Conservation (phyloP, 2,113 vertebrate species). For the Turnix velox region DNA sequence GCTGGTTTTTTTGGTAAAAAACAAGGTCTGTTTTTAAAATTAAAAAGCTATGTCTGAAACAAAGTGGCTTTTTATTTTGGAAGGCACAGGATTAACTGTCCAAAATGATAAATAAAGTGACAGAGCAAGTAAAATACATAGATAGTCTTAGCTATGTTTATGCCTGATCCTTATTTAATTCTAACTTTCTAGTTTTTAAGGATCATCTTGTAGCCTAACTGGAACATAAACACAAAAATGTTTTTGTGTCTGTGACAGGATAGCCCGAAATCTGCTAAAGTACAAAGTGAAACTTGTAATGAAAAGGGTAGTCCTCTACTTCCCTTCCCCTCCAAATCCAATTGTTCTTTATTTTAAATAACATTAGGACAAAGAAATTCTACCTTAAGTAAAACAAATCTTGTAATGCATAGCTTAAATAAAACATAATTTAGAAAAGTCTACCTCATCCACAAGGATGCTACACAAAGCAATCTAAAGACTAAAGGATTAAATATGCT, state of each 20-base stretch:
- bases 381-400: background rate
- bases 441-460: background rate
- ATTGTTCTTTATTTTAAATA: background rate
- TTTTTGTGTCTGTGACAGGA: background rate
- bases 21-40: slow-evolving; percentile 27
- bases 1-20: background rate
- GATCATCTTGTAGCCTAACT: background rate
- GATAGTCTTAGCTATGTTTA: background rate
- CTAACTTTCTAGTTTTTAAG: background rate
- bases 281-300: background rate
- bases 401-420: background rate
- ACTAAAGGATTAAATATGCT: background rate
- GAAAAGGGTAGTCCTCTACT: background rate
- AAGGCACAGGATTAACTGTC: background rate
- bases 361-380: background rate
- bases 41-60: background rate
- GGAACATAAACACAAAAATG: background rate
- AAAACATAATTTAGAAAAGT: background rate
- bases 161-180: background rate
- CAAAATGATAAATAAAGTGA: background rate
- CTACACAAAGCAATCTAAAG: background rate
- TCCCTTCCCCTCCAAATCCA: background rate
- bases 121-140: background rate
- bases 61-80: background rate
- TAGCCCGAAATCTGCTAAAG: background rate